Evolutionary conservation across 2,797 vertebrate genomes (phyloP), one percentile per base, ranked within the genome.

Genomic region (Poecilia wingei): DNA sequence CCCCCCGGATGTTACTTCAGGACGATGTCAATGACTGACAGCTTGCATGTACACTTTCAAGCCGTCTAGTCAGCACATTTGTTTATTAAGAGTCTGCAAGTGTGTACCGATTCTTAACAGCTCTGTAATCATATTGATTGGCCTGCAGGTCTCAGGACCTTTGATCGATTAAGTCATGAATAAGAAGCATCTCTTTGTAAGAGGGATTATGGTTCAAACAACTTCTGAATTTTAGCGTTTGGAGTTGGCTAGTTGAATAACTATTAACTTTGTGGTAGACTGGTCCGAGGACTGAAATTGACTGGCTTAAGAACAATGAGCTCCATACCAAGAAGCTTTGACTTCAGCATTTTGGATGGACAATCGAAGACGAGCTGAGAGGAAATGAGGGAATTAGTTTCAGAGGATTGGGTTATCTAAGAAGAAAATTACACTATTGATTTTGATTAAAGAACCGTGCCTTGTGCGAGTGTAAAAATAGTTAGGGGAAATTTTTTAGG

Each of bases 351-450:
- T 79, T 70, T 92, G 92, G 94, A 90, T 93, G 88, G 93, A 93
- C 91, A 95, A 95, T 95, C 91, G 85, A 95, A 94, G 86, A 92
- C 78, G 86, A 79, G 84, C 93, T 75, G 10, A 73, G 87, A 95
- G 94, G 94, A 95, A 95, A 95, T 95, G 91, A 92, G 87, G 87
- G 92, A 95, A 93, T 95, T 92, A 83, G 92, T 94, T 92, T 86
- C 78, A 70, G 90, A 83, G 84, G 89, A 95, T 93, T 93, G 92
- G 92, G 86, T 93, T 94, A 93, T 95, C 92, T 94, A 90, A 92
- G 94, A 91, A 94, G 94, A 96, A 95, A 94, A 95, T 96, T 94
- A 94, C 92, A 92, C 81, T 95, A 96, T 96, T 95, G 95, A 96
- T 96, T 96, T 95, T 95, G 89, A 84, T 92, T 93, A 90, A 91